Evolutionary conservation across 2,797 vertebrate species (phyloP).

Genomic region (Spea hammondii): DNA sequence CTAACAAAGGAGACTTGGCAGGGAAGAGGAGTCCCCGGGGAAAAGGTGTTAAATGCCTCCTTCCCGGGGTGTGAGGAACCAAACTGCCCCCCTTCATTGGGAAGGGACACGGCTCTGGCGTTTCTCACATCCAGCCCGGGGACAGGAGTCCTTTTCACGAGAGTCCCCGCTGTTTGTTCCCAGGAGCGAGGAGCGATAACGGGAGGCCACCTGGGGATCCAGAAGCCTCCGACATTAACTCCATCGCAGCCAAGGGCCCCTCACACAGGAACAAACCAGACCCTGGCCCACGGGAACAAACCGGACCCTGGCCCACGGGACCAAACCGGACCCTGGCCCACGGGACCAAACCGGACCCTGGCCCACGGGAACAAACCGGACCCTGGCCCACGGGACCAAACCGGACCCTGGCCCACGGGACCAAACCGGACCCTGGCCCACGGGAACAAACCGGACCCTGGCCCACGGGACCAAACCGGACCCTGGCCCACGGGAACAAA

Average conservation of each 20-base stretch:
- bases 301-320: not conserved
- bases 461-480: no score
- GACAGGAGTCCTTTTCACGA: not conserved
- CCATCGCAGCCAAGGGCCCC: no score
- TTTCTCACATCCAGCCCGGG: not conserved
- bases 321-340: no score
- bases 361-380: no score
- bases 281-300: not conserved
- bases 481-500: no score
- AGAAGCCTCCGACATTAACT: not conserved
- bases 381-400: no score
- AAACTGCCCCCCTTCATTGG: slow-evolving; percentile 33
- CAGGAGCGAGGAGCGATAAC: not conserved
- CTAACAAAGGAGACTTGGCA: slow-evolving; percentile 41
- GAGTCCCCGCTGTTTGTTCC: not conserved
- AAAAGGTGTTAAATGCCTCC: slow-evolving; percentile 42
- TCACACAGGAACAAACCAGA: no score
- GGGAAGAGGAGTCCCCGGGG: slow-evolving; percentile 35
- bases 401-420: no score
- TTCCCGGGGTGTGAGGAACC: slow-evolving; percentile 42
- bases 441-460: no score
- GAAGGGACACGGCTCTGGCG: slow-evolving; percentile 20
- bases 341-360: no score
- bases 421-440: no score
- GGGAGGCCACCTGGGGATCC: not conserved